Conservation (phyloP, 1,140 invertebrate genomes). For the Eumeta japonica region DNA sequence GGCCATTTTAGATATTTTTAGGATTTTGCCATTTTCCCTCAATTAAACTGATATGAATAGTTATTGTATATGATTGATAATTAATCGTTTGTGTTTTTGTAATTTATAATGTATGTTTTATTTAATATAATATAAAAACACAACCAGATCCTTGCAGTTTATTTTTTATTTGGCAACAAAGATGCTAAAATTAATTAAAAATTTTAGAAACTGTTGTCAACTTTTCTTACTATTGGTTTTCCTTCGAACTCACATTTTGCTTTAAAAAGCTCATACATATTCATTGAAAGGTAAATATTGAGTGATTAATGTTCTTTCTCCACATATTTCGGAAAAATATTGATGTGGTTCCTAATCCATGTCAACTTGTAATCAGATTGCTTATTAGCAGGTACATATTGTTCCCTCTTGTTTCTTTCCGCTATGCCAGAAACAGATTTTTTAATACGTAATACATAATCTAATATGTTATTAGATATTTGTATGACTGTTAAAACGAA, state of each 20-base stretch:
- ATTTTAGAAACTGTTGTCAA: too few relatives aligned
- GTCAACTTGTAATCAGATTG: slow-evolving; percentile 11
- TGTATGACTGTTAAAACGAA: slow-evolving; percentile 10
- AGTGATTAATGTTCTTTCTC: slow-evolving; percentile 9
- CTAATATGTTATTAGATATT: slow-evolving; percentile 9
- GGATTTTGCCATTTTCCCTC: too few relatives aligned
- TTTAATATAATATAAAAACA: too few relatives aligned
- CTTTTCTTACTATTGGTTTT: too few relatives aligned
- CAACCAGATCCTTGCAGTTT: too few relatives aligned
- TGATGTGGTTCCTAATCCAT: slow-evolving; percentile 11
- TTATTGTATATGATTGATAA: too few relatives aligned
- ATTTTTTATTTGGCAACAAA: too few relatives aligned
- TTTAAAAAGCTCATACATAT: slow-evolving; percentile 13
- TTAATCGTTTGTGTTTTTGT: too few relatives aligned
- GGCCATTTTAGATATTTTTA: too few relatives aligned
- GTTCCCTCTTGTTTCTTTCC: slow-evolving; percentile 7
- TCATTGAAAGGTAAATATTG: slow-evolving; percentile 13
- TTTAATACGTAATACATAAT: slow-evolving; percentile 11
- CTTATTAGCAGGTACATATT: slow-evolving; percentile 11
- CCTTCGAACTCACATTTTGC: slow-evolving; percentile 10
- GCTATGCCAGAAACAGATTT: slow-evolving; percentile 11
- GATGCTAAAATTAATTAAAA: too few relatives aligned
- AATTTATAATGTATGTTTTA: too few relatives aligned
- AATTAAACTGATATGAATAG: too few relatives aligned
- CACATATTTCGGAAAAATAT: slow-evolving; percentile 11